These are phyloP conservation scores for Eurois occulta DNA, from an alignment of 2,888 invertebrate species.

Conservation along the genomic window DNA sequence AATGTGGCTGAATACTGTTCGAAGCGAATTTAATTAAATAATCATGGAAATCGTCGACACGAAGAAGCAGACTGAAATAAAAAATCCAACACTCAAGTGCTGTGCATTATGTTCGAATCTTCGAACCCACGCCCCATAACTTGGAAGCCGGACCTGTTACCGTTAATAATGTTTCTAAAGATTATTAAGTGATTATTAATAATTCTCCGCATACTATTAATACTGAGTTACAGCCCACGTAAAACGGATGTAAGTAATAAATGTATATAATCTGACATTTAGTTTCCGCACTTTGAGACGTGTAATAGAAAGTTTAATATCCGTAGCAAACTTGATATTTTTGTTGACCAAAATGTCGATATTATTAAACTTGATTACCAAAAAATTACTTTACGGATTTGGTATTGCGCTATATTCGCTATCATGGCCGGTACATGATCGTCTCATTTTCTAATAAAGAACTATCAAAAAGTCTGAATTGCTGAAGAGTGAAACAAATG, in stretches of 20 bases:
- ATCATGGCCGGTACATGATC: too few relatives aligned
- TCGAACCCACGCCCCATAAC: neutral
- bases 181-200: constrained; percentile 27
- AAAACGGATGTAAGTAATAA: constrained; percentile 37
- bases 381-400: too few relatives aligned
- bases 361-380: too few relatives aligned
- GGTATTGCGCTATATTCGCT: too few relatives aligned
- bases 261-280: constrained; percentile 41
- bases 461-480: too few relatives aligned
- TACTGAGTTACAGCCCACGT: constrained; percentile 14
- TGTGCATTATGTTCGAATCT: neutral
- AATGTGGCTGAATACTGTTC: too few relatives aligned
- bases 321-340: constrained; percentile 12
- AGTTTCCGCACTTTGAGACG: constrained; percentile 35
- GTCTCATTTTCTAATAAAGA: too few relatives aligned
- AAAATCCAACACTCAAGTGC: neutral
- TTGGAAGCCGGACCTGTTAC: neutral
- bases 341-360: neutral
- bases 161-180: too few relatives aligned
- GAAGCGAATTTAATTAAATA: too few relatives aligned
- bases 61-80: too few relatives aligned
- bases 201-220: constrained; percentile 21
- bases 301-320: constrained; percentile 42
- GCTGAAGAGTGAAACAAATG: too few relatives aligned
- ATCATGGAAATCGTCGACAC: too few relatives aligned